These are phyloP conservation scores for Whitmania pigra DNA, from an alignment of 1,140 invertebrate species.

Conservation along the genomic window DNA sequence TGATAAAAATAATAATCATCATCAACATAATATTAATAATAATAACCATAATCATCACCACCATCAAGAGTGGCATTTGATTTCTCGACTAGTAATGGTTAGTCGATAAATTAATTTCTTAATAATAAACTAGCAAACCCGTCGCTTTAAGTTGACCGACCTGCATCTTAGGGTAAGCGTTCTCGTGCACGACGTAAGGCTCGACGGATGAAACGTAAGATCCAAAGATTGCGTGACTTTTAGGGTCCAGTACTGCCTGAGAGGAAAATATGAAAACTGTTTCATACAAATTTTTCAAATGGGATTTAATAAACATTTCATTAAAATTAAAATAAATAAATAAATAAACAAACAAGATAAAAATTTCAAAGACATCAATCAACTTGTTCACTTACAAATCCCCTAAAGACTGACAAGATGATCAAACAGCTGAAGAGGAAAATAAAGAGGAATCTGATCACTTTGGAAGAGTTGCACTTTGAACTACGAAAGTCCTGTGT, in stretches of 20 bases:
- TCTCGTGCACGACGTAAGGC: neutral
- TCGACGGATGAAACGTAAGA: neutral
- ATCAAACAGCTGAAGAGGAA: too few relatives aligned
- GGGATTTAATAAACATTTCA: too few relatives aligned
- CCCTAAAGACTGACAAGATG: too few relatives aligned
- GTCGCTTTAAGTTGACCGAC: neutral
- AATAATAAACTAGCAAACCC: neutral
- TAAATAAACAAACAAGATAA: too few relatives aligned
- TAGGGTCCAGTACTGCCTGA: neutral
- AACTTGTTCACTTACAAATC: too few relatives aligned
- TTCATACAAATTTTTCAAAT: neutral
- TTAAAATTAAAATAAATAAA: too few relatives aligned
- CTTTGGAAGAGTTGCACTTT: too few relatives aligned
- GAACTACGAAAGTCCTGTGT: too few relatives aligned
- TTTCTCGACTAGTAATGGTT: neutral
- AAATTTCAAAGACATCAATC: too few relatives aligned
- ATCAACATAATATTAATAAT: too few relatives aligned
- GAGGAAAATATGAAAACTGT: neutral
- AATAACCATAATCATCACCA: neutral
- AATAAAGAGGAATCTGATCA: too few relatives aligned
- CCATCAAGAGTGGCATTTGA: neutral
- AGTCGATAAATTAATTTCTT: neutral
- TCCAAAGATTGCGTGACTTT: neutral
- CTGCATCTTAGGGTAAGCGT: conserved; percentile 14
- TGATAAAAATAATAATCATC: too few relatives aligned